Percentiles rank a stretch among this genome's conserved stretches.
Evolutionary conservation across 2,888 invertebrate genomes (phyloP).

Genomic region (Actias luna): DNA sequence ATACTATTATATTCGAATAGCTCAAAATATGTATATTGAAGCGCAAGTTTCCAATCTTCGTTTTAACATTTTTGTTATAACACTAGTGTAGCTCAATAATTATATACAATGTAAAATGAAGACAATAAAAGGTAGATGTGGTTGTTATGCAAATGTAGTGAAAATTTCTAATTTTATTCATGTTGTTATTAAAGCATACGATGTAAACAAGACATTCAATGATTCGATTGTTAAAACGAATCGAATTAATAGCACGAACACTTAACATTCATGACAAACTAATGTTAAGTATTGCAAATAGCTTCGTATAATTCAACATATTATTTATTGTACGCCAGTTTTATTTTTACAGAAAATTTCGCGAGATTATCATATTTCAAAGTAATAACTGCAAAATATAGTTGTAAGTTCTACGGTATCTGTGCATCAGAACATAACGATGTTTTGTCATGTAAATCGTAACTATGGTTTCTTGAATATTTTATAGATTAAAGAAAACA

Average conservation of each 20-base stretch:
- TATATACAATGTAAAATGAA: neutral
- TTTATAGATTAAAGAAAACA: constrained; percentile 50
- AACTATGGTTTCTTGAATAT: constrained; percentile 31
- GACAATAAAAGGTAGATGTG: neutral
- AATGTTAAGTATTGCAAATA: neutral
- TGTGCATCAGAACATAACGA: constrained; percentile 27
- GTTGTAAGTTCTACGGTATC: constrained; percentile 15
- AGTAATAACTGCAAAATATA: constrained; percentile 28
- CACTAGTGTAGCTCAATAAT: neutral
- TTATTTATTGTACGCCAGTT: constrained; percentile 1
- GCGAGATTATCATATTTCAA: constrained; percentile 30
- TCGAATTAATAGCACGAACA: too few species aligned
- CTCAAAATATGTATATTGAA: too few species aligned
- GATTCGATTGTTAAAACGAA: neutral
- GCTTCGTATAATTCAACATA: neutral
- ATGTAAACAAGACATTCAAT: neutral
- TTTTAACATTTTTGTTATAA: neutral
- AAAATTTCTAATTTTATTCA: neutral
- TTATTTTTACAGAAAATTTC: constrained; percentile 19
- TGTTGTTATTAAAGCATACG: neutral
- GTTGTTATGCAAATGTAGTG: neutral
- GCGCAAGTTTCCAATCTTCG: too few species aligned
- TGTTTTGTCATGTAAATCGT: constrained; percentile 22
- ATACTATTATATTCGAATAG: too few species aligned
- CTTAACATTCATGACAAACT: neutral